These are phyloP conservation scores for Zosterops pallidus DNA, from an alignment of 2,113 vertebrate genomes.

Conservation along the genomic window DNA sequence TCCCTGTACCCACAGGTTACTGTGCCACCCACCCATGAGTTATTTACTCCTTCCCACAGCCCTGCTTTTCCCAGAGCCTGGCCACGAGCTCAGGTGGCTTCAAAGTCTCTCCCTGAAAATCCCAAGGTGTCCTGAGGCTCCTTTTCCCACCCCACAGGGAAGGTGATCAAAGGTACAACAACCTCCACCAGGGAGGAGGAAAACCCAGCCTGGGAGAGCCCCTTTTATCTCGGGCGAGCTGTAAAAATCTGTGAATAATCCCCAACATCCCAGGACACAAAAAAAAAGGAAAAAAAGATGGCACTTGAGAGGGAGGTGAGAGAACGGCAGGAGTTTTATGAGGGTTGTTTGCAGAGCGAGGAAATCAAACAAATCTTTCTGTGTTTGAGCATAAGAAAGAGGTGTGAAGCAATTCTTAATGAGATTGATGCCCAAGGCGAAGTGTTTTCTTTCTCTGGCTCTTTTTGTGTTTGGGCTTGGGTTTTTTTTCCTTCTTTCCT, in stretches of 20 bases:
- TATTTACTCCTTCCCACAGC: accelerated
- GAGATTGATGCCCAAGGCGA: constrained; percentile 9
- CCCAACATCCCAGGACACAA: constrained; percentile 37
- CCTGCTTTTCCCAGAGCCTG: background rate
- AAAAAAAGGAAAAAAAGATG: background rate
- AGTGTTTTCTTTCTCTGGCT: background rate
- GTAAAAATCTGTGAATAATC: constrained; percentile 49
- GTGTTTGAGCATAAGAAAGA: background rate
- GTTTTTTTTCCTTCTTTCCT: background rate
- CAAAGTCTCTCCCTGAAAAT: background rate
- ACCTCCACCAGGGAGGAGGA: background rate
- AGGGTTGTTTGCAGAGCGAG: constrained; percentile 26
- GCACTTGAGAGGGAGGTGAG: constrained; percentile 39
- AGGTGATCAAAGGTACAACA: constrained; percentile 38
- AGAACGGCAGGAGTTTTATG: constrained; percentile 15
- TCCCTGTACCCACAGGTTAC: accelerated
- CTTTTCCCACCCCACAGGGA: background rate
- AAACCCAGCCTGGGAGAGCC: background rate
- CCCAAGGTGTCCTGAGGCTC: too few relatives aligned
- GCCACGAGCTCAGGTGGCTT: background rate
- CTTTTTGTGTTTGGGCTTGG: background rate
- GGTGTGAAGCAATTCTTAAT: constrained; percentile 28
- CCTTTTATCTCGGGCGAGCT: constrained; percentile 35
- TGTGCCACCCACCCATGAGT: accelerated
- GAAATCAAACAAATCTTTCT: constrained; percentile 43